Evolutionary conservation across 2,888 invertebrate species (phyloP), one percentile per base, ranked within the genome.

Genomic region (Quadroppia sp.): DNA sequence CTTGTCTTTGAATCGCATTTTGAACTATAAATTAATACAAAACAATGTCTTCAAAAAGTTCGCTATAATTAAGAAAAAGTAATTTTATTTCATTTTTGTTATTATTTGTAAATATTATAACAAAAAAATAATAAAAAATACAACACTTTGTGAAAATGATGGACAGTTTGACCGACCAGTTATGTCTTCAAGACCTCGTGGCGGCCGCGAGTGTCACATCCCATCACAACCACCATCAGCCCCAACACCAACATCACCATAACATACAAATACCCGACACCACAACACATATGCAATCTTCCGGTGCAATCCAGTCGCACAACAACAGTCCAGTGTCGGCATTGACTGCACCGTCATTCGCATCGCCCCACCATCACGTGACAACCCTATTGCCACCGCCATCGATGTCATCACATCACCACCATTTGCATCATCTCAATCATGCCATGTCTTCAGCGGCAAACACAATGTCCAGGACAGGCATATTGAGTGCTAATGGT

Each of bases 91-190:
- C 36, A 36, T 36, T 36, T 45, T 45, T 45, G 45, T 45, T 45
- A 45, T 45, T 15, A 45, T 45, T n/a, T 45, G 17, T 45, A 45
- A 45, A 45, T 11, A 45, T 45, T 13, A 15, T 45, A 13, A 20
- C n/a, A 15, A 28, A 28, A 28, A 2, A 30, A 59, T n/a, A n/a
- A n/a, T n/a, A n/a, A n/a, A n/a, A n/a, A n/a, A n/a, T n/a, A n/a
- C n/a, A n/a, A n/a, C n/a, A n/a, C n/a, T n/a, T n/a, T n/a, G n/a
- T 59, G 23, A 64, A 64, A 64, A 64, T 64, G 64, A 64, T 64
- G 64, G 64, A 64, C 64, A 36, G 30, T 20, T 36, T 64, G 40
- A 20, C 74, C 80, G 78, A 82, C 80, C 80, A 86, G 87, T 77
- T 80, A 75, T 80, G 80, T 75, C 78, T 80, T 53, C 80, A 80